These are phyloP conservation scores for Poeciliopsis presidionis DNA, from an alignment of 2,797 vertebrate genomes.

Conservation along the genomic window DNA sequence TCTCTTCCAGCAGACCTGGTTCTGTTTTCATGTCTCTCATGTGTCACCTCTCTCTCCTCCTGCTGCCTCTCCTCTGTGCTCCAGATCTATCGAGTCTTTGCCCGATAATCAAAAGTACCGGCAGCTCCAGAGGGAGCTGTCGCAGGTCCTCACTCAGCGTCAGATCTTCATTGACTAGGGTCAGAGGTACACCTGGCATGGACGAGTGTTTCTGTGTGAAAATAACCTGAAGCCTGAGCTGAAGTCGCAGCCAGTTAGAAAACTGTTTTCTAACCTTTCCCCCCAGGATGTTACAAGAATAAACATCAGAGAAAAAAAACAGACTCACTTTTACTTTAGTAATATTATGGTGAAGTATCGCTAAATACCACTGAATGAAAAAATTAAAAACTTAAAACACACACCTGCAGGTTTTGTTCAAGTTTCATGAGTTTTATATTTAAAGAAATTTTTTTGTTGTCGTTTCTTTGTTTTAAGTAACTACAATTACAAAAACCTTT, in stretches of 20 bases:
- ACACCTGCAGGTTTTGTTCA: no score
- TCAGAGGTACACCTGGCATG: conserved; percentile 88
- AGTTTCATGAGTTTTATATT: no score
- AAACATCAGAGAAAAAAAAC: not conserved
- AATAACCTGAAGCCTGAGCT: not conserved
- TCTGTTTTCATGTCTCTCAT: conserved; percentile 7
- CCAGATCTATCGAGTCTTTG: conserved; percentile 98
- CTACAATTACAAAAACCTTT: no score
- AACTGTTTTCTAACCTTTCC: no score
- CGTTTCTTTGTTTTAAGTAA: no score
- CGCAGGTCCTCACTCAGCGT: conserved; percentile 98
- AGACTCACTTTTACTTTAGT: no score
- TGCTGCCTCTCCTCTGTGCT: conserved; percentile 62
- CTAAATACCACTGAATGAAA: no score
- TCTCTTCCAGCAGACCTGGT: not conserved
- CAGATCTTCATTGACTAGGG: conserved; percentile 99
- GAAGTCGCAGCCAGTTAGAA: not conserved
- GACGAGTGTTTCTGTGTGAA: conserved; percentile 48
- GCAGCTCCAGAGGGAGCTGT: conserved; percentile 99
- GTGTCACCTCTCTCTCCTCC: conserved; percentile 41
- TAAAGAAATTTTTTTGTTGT: no score
- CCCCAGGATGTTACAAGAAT: not conserved
- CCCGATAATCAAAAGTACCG: conserved; percentile 99
- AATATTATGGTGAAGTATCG: no score
- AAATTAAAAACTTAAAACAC: no score